Base-by-base conservation (phyloP, 2,888 invertebrate genomes). In the Dolomedes plantarius region DNA sequence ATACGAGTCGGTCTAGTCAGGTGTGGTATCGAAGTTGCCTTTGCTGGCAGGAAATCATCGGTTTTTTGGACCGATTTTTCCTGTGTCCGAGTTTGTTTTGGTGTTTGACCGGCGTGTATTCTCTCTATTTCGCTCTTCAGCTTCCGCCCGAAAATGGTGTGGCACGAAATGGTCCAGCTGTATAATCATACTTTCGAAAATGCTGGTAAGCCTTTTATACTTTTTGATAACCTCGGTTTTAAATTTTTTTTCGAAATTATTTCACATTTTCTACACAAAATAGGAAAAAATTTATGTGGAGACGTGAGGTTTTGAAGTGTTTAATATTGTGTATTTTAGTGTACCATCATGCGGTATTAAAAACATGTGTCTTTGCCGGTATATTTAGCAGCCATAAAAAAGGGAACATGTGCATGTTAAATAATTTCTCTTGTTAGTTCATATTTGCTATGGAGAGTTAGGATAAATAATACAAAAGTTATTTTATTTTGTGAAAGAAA, bases 101-200 rank as follows among this genome's bases (percentile, higher is more conserved):
- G 50, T 76, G 46, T 50, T 50, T 67, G 76, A 75, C 73, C 77
- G 77, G 83, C 72, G 65, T 28, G 65, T 27, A 16, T 41, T 7
- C 39, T 41, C 19, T 28, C 67, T 77, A 65, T 65, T 72, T 72
- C 31, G 36, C n/a, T 46, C 19, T 67, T 23, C 7, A 27, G 3
- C 56, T 31, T 27, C 65, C 29, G 76, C 19, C 41, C 27, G 65
- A 75, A 83, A 77, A 83, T 83, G 83, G 83, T 83, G 32, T 85
- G 78, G 85, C 31, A 78, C 19, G 39, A 67, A 62, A 69, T 77
- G n/a, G 78, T 78, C 41, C 78, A 78, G 50, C 19, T 85, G 56
- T 85, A 85, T 68, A 85, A 85, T 69, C 74, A 78, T 16, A 85
- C 85, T 31, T 85, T 85, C 23, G 85, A 85, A 69, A 78, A 78